Evolutionary conservation across 2,113 vertebrate species (phyloP).

Genomic region (Mormyrus iriodes): DNA sequence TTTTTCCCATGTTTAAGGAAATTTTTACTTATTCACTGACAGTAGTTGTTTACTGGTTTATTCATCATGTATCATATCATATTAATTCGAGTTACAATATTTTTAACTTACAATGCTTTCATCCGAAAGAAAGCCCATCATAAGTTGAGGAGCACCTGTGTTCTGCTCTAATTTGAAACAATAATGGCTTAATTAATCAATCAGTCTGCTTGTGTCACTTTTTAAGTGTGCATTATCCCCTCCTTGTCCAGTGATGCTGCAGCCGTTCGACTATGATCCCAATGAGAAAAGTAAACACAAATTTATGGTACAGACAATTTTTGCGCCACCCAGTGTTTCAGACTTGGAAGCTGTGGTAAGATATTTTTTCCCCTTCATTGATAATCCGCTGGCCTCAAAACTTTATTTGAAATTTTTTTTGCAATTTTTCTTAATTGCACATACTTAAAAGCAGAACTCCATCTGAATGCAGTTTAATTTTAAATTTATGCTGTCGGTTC

Average conservation of each 20-base stretch:
- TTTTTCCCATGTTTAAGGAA: neutral
- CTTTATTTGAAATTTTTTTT: neutral
- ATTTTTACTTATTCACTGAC: neutral
- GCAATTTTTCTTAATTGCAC: neutral
- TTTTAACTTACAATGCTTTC: neutral
- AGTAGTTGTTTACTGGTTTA: neutral
- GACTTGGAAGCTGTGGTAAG: constrained; percentile 85
- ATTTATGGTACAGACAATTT: constrained; percentile 88
- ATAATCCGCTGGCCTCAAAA: neutral
- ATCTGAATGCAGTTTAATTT: neutral
- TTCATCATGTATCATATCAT: neutral
- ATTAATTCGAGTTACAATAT: neutral
- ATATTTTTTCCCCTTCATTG: neutral
- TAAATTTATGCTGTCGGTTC: neutral
- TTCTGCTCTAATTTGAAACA: neutral
- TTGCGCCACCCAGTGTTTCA: constrained; percentile 69
- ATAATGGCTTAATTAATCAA: neutral
- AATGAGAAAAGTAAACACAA: constrained; percentile 91
- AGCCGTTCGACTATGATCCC: constrained; percentile 85
- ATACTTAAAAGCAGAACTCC: neutral
- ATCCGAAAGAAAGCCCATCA: neutral
- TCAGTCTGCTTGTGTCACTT: neutral
- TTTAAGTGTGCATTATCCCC: neutral
- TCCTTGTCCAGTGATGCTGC: constrained; percentile 72
- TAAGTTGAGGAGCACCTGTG: neutral